Conservation (phyloP, 2,888 invertebrate species). For the Boloria selene region DNA sequence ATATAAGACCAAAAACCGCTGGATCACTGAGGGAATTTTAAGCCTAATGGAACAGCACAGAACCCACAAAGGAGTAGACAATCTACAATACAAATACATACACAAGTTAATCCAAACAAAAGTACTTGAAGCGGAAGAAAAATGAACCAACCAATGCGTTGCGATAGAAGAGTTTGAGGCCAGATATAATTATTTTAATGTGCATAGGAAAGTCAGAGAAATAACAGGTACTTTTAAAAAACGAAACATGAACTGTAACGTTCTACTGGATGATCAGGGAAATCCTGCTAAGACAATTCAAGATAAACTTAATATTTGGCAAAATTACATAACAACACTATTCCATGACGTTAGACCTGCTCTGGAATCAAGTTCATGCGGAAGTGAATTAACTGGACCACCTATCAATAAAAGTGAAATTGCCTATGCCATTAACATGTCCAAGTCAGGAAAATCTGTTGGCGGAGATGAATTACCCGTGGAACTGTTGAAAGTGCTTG, state of each 20-base stretch:
- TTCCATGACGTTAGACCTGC: slow-evolving; percentile 12
- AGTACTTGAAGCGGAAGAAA: slow-evolving; percentile 6
- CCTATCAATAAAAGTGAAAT: slow-evolving; percentile 3
- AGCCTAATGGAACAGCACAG: slow-evolving; percentile 14
- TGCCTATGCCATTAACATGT: slow-evolving; percentile 7
- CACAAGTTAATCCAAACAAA: not conserved
- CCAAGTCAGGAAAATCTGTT: slow-evolving; percentile 10
- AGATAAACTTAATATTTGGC: slow-evolving; percentile 10
- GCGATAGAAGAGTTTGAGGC: slow-evolving; percentile 2
- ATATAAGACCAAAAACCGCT: slow-evolving; percentile 7
- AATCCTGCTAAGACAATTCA: slow-evolving; percentile 1
- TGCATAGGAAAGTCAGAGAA: no score
- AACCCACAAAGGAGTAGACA: slow-evolving; percentile 7
- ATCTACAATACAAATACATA: slow-evolving; percentile 6
- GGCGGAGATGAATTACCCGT: slow-evolving; percentile 10
- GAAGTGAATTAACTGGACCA: not conserved
- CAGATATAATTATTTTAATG: no score
- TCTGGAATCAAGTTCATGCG: slow-evolving; percentile 12
- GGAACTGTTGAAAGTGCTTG: slow-evolving; percentile 11
- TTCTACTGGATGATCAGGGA: not conserved
- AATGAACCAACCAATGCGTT: slow-evolving; percentile 5
- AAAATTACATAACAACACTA: slow-evolving; percentile 14
- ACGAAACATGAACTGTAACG: not conserved
- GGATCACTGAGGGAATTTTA: slow-evolving; percentile 8
- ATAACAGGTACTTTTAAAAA: not conserved